Conservation (phyloP, 2,888 invertebrate genomes). For the Crocallis elinguaria region DNA sequence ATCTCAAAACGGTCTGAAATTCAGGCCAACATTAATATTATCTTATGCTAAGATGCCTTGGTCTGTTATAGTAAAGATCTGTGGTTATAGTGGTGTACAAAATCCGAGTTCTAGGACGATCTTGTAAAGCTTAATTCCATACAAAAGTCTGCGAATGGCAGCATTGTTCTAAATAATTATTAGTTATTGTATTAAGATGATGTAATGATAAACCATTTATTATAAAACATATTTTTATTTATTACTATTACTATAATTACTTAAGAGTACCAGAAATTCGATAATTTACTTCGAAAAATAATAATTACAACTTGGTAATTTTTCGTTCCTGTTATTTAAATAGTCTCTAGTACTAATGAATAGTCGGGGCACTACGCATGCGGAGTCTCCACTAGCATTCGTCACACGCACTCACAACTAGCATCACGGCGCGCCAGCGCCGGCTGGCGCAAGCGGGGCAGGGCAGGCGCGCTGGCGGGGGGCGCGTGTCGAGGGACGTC, state of each 20-base stretch:
- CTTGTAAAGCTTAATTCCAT: too few relatives aligned
- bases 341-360: slow-evolving; percentile 79
- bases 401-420: slow-evolving; percentile 42
- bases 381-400: slow-evolving; percentile 51
- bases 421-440: slow-evolving; percentile 44
- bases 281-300: slow-evolving; percentile 79
- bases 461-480: slow-evolving; percentile 57
- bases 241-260: slow-evolving; percentile 57
- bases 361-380: slow-evolving; percentile 59
- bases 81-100: too few relatives aligned
- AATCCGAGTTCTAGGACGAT: too few relatives aligned
- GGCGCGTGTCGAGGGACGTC: slow-evolving; percentile 81
- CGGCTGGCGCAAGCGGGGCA: slow-evolving; percentile 41
- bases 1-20: too few relatives aligned
- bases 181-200: too few relatives aligned
- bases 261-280: slow-evolving; percentile 82
- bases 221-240: slow-evolving; percentile 70
- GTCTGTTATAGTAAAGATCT: too few relatives aligned
- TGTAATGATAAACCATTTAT: slow-evolving; percentile 50
- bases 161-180: too few relatives aligned
- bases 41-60: too few relatives aligned
- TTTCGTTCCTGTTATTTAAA: slow-evolving; percentile 75
- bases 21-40: too few relatives aligned
- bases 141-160: too few relatives aligned
- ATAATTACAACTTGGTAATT: slow-evolving; percentile 81